Evolutionary conservation across 2,113 vertebrate genomes (phyloP).

Genomic region (Megaceryle maxima): DNA sequence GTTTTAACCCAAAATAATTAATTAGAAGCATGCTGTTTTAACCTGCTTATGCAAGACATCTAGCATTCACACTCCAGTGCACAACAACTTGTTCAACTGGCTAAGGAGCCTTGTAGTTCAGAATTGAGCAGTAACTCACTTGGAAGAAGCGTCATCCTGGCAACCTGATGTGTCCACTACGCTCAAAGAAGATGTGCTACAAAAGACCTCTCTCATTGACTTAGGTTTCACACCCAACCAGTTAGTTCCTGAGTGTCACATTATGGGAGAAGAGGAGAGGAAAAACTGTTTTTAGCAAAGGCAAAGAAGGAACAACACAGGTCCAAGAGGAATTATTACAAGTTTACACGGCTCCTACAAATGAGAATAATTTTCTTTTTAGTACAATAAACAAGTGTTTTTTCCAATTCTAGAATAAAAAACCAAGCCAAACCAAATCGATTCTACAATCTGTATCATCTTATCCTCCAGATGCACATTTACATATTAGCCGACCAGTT

Average conservation of each 20-base stretch:
- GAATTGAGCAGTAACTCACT: background rate
- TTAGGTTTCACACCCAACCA: background rate
- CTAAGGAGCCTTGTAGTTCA: background rate
- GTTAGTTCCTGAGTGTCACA: background rate
- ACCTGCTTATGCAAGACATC: slow-evolving; percentile 18
- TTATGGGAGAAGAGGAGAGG: background rate
- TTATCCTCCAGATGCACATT: slow-evolving; percentile 50
- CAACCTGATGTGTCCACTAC: background rate
- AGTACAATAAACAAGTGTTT: background rate
- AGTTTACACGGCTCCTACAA: background rate
- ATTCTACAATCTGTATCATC: background rate
- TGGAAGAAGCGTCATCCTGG: background rate
- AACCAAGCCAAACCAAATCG: no score
- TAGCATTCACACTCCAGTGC: slow-evolving; percentile 27
- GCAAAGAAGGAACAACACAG: background rate
- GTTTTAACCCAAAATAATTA: slow-evolving; percentile 2
- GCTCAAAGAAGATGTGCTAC: background rate
- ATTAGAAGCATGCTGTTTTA: background rate
- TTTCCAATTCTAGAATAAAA: background rate
- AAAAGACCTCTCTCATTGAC: background rate
- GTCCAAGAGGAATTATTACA: background rate
- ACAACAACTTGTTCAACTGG: slow-evolving; percentile 45
- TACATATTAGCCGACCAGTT: slow-evolving; percentile 12
- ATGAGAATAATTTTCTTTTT: background rate
- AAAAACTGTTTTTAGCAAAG: background rate